phyloP scores from a whole-genome alignment of 1,140 invertebrate genomes.

The Hypothenemus hampei region DNA sequence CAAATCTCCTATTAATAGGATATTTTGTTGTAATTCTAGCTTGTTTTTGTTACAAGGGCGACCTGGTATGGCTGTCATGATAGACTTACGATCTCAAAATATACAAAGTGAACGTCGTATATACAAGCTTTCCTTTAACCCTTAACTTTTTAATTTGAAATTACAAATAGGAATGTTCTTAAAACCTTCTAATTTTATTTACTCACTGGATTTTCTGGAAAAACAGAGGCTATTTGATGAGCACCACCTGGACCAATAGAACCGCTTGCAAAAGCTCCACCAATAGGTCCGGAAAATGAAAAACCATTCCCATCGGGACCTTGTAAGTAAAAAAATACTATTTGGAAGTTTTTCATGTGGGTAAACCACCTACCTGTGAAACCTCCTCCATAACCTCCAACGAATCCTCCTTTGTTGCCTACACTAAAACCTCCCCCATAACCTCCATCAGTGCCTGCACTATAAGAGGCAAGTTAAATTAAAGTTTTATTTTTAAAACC shows the following conservation, averaged over 20 bases:
- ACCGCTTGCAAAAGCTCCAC: constrained; percentile 42
- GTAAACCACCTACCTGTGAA: constrained; percentile 2
- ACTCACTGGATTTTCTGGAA: constrained; percentile 55
- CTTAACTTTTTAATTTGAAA: no score
- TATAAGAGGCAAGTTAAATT: no score
- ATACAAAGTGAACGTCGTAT: no score
- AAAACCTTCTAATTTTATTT: no score
- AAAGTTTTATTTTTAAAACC: no score
- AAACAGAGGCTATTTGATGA: constrained; percentile 53
- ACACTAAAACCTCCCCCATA: constrained; percentile 12
- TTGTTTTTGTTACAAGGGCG: no score
- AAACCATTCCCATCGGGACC: constrained; percentile 19
- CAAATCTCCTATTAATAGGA: no score
- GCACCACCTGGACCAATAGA: constrained; percentile 49
- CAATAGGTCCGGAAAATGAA: constrained; percentile 12
- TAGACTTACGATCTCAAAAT: no score
- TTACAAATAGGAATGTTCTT: no score
- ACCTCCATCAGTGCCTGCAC: background rate
- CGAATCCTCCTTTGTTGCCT: constrained; percentile 18
- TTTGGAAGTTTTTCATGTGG: background rate
- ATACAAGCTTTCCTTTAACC: no score
- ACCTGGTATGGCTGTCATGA: no score
- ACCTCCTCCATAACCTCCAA: constrained; percentile 15
- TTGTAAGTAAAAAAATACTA: background rate
- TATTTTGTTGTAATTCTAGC: no score